A percentile compares a stretch with the other conserved stretches of the same genome.
Evolutionary conservation across 1,140 invertebrate species (phyloP).

Genomic region (Lepidurus couesii): DNA sequence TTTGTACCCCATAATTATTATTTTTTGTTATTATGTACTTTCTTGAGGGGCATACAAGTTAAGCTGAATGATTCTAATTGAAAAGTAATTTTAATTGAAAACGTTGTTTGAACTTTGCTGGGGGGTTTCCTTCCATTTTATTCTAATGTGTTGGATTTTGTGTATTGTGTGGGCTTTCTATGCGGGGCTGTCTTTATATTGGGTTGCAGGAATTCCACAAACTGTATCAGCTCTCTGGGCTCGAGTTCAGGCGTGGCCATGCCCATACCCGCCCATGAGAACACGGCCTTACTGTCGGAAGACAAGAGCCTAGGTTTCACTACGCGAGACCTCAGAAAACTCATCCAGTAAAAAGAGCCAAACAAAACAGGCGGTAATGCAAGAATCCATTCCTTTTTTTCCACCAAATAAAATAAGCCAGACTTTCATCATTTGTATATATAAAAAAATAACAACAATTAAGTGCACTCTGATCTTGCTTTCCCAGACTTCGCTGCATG

Average conservation of each 20-base stretch:
- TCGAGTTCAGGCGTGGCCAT: neutral
- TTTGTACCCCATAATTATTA: neutral
- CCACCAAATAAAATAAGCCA: neutral
- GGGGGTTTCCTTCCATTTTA: neutral
- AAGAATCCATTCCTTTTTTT: conserved; percentile 8
- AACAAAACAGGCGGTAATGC: conserved; percentile 21
- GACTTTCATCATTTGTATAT: neutral
- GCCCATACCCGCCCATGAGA: conserved; percentile 26
- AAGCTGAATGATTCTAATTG: neutral
- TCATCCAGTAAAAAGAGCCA: conserved; percentile 15
- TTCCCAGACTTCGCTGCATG: neutral
- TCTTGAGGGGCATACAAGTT: neutral
- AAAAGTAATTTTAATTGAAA: neutral
- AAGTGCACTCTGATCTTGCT: conserved; percentile 21
- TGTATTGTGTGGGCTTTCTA: neutral
- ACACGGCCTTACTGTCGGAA: conserved; percentile 28
- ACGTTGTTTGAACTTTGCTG: neutral
- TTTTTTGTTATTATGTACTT: neutral
- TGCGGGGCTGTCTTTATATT: conserved; percentile 7
- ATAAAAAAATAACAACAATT: neutral
- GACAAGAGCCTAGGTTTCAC: conserved; percentile 23
- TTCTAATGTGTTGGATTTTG: conserved; percentile 7
- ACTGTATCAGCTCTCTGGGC: conserved; percentile 18
- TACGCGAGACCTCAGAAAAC: conserved; percentile 13
- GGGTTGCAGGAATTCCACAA: conserved; percentile 18